Evolutionary conservation across 2,888 invertebrate genomes (phyloP), one percentile per base, ranked within the genome.

Genomic region (Leptodirus hochenwartii): DNA sequence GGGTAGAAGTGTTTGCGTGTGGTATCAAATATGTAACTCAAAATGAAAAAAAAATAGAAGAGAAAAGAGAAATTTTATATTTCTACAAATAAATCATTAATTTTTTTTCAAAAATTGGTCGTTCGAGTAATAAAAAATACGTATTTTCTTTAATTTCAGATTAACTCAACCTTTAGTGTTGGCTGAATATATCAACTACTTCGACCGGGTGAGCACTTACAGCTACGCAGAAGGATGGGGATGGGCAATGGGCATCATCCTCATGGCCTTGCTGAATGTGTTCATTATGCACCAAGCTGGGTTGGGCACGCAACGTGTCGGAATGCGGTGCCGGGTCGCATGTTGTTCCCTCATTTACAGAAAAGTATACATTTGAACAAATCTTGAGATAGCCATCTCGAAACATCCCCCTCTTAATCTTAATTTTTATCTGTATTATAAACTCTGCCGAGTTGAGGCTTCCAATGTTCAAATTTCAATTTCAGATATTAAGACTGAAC

Each of bases 311-410:
- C 57, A 62, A 40, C 63, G 72, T 39, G 62, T 81, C 25, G 84
- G 85, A 27, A 79, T 81, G 79, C 58, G 73, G 47, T 61, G 80
- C 31, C 57, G 84, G 41, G 64, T 84, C 30, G 80, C 82, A 0
- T 66, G 73, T 42, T 80, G 80, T 46, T 77, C 80, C 1, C 51
- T 87, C n/a, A 51, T 87, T 36, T 85, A 81, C 48, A 66, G 80
- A 59, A 87, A 87, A 66, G 82, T 81, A 54, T 33, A 33, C 5
- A 13, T n/a, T n/a, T n/a, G n/a, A n/a, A n/a, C n/a, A n/a, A n/a
- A n/a, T n/a, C n/a, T n/a, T n/a, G n/a, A n/a, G n/a, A n/a, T n/a
- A n/a, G n/a, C n/a, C n/a, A n/a, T n/a, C n/a, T n/a, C n/a, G n/a
- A n/a, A n/a, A n/a, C n/a, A n/a, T n/a, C n/a, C n/a, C n/a, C n/a